Percentiles rank a stretch among this genome's conserved stretches.
These are phyloP conservation scores for Micromys minutus DNA, from an alignment of 2,113 vertebrate species.

Conservation along the genomic window DNA sequence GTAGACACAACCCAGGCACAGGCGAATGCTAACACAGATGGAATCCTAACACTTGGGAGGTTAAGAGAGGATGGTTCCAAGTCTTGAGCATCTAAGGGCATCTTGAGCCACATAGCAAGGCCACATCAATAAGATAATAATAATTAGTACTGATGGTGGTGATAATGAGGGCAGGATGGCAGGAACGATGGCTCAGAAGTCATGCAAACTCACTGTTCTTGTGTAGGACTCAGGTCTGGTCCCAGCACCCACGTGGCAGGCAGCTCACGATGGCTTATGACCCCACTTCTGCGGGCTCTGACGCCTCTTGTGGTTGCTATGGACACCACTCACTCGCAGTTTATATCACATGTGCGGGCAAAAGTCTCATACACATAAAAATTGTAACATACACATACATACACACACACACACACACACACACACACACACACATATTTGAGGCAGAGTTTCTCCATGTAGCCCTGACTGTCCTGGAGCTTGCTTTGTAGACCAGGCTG, in stretches of 20 bases:
- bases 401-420: neutral
- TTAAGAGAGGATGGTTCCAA: neutral
- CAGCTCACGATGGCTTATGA: neutral
- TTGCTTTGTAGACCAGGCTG: neutral
- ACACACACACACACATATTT: neutral
- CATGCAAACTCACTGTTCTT: accelerated
- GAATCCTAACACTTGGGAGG: neutral
- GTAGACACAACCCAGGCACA: neutral
- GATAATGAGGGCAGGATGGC: no score
- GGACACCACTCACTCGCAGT: neutral
- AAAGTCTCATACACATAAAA: neutral
- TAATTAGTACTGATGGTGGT: neutral
- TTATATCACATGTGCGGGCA: neutral
- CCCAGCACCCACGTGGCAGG: neutral
- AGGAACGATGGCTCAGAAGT: neutral
- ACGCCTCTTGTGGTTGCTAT: neutral
- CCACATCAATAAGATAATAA: neutral
- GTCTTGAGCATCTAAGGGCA: neutral
- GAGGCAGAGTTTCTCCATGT: neutral
- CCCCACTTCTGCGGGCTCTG: neutral
- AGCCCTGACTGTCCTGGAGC: neutral
- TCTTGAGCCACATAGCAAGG: neutral
- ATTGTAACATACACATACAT: neutral
- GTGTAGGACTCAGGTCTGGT: neutral
- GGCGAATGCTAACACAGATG: neutral